A percentile compares a stretch with the other conserved stretches of the same genome.
Evolutionary conservation across 2,797 vertebrate genomes (phyloP).

Genomic region (Coccyzus lansbergi): DNA sequence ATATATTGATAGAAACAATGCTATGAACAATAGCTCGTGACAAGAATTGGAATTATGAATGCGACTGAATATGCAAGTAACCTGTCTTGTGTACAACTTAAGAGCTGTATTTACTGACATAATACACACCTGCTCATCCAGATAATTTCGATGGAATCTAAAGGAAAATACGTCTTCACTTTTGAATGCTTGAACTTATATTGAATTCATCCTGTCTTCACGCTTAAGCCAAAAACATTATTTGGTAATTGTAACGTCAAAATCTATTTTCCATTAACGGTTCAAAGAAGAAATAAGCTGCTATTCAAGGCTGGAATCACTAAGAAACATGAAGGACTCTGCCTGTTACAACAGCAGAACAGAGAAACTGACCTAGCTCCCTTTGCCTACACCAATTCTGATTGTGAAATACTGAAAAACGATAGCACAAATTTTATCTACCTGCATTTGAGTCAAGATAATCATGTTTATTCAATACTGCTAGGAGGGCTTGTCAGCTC

Average conservation of each 20-base stretch:
- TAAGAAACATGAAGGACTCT: neutral
- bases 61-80: neutral
- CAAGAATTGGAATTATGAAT: neutral
- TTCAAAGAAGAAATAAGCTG: neutral
- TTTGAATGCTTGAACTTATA: neutral
- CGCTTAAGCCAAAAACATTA: neutral
- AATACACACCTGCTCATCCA: neutral
- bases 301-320: neutral
- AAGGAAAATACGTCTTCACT: neutral
- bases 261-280: neutral
- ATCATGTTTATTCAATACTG: neutral
- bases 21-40: neutral
- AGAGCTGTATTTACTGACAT: neutral
- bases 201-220: neutral
- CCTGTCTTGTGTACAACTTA: neutral
- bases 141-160: neutral
- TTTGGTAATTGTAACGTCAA: neutral
- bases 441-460: neutral
- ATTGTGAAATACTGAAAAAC: neutral
- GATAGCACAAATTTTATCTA: neutral
- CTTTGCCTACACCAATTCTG: neutral
- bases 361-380: neutral
- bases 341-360: neutral
- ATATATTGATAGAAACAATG: rapidly evolving
- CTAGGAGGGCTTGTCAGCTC: neutral